Percentiles rank a stretch among this genome's conserved stretches.
Conservation (phyloP, 2,113 vertebrate species). For the Coturnix japonica region DNA sequence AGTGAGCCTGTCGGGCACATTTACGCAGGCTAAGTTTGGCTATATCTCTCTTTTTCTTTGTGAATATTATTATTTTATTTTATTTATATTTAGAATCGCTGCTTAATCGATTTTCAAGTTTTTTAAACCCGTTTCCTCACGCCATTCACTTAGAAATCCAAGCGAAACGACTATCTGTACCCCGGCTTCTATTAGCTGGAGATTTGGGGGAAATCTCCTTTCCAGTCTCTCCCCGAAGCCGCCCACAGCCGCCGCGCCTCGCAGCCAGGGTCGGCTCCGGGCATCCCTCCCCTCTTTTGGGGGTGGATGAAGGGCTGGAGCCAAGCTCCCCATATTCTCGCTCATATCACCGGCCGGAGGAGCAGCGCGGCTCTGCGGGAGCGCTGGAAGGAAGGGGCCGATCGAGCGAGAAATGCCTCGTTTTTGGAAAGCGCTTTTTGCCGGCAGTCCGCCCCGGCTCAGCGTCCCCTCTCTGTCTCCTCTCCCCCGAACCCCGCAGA, state of each 20-base stretch:
- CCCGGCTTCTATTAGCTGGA: neutral
- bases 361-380: neutral
- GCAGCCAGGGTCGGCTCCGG: neutral
- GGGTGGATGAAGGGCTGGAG: neutral
- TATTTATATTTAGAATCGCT: neutral
- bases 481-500: constrained; percentile 73
- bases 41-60: neutral
- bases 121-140: neutral
- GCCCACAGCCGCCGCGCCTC: neutral
- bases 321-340: neutral
- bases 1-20: neutral
- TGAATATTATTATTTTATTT: neutral
- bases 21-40: neutral
- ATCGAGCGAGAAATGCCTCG: neutral
- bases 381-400: neutral
- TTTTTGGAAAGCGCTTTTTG: neutral
- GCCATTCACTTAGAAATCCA: neutral
- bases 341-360: neutral
- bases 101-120: neutral
- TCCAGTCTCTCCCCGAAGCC: neutral
- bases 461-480: neutral
- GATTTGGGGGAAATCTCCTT: neutral
- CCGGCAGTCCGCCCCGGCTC: neutral
- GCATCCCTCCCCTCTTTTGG: neutral
- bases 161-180: neutral